Evolutionary conservation across 2,797 vertebrate species (phyloP).

Genomic region (Pteronotus mesoamericanus): DNA sequence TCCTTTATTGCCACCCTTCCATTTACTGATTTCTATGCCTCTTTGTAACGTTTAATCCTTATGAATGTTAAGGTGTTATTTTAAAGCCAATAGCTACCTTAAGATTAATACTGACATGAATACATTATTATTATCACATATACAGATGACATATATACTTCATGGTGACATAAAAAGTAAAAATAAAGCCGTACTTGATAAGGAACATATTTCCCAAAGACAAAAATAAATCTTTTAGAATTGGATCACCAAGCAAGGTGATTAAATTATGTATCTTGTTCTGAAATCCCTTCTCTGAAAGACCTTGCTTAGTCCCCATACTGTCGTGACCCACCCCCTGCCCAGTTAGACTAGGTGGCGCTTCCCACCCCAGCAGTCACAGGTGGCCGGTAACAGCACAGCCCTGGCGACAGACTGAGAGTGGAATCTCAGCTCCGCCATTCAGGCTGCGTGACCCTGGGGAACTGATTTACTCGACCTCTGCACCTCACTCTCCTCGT

Average conservation of each 20-base stretch:
- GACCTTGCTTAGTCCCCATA: neutral
- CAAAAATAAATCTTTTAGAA: neutral
- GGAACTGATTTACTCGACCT: no score
- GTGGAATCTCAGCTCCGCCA: neutral
- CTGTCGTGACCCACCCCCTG: neutral
- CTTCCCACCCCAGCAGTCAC: rapidly evolving
- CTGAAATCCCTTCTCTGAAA: neutral
- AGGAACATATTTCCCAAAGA: neutral
- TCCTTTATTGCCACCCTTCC: neutral
- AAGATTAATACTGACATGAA: neutral
- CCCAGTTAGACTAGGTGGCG: rapidly evolving
- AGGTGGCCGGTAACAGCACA: neutral
- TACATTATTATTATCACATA: neutral
- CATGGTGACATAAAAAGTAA: neutral
- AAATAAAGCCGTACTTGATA: neutral
- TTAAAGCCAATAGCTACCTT: neutral
- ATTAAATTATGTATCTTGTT: neutral
- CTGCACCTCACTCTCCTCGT: neutral
- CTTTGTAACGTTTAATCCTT: neutral
- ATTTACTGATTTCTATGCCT: neutral
- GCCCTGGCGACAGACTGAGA: neutral
- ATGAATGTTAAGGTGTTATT: neutral
- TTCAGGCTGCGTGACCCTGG: neutral
- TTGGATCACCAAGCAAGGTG: neutral
- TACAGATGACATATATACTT: neutral